Percentiles rank a stretch among this genome's conserved stretches.
phyloP scores from a whole-genome alignment of 2,888 invertebrate species.

The Odontocolon sp. region DNA sequence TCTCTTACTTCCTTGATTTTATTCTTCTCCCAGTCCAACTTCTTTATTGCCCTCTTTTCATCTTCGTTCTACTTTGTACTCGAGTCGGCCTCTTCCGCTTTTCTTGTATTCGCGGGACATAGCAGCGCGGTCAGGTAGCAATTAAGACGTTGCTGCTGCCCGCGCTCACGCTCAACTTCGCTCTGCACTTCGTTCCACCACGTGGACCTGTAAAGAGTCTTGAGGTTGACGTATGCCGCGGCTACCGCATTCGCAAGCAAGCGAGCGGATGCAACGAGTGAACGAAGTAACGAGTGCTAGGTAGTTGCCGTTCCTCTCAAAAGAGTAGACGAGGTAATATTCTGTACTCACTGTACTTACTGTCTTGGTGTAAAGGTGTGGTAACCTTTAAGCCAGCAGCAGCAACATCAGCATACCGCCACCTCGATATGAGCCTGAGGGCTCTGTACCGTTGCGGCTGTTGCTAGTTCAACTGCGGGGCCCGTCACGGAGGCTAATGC shows the following conservation, averaged over 20 bases:
- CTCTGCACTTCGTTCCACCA: slow-evolving; percentile 33
- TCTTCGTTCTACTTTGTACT: not conserved
- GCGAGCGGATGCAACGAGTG: slow-evolving; percentile 20
- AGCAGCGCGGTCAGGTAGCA: slow-evolving; percentile 24
- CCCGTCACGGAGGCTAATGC: slow-evolving; percentile 15
- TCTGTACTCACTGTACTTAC: too few relatives aligned
- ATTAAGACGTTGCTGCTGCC: slow-evolving; percentile 33
- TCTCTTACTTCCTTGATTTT: slow-evolving; percentile 1
- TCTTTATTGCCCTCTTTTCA: not conserved
- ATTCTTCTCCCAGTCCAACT: not conserved
- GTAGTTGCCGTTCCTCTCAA: slow-evolving; percentile 25
- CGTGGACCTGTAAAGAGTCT: slow-evolving; percentile 14
- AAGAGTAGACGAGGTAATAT: slow-evolving; percentile 27
- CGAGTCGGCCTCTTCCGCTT: slow-evolving; percentile 15
- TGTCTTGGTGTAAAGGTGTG: slow-evolving; percentile 40
- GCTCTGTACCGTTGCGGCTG: not conserved
- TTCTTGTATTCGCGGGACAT: slow-evolving; percentile 20
- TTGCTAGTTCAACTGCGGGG: not conserved
- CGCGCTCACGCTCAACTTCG: slow-evolving; percentile 1
- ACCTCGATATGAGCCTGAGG: slow-evolving; percentile 11
- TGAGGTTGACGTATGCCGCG: slow-evolving; percentile 30
- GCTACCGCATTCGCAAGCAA: not conserved
- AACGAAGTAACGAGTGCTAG: not conserved
- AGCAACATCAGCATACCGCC: slow-evolving; percentile 21
- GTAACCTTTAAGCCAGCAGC: slow-evolving; percentile 41